Conservation (phyloP, 2,888 invertebrate genomes). For the Harpalus rufipes region DNA sequence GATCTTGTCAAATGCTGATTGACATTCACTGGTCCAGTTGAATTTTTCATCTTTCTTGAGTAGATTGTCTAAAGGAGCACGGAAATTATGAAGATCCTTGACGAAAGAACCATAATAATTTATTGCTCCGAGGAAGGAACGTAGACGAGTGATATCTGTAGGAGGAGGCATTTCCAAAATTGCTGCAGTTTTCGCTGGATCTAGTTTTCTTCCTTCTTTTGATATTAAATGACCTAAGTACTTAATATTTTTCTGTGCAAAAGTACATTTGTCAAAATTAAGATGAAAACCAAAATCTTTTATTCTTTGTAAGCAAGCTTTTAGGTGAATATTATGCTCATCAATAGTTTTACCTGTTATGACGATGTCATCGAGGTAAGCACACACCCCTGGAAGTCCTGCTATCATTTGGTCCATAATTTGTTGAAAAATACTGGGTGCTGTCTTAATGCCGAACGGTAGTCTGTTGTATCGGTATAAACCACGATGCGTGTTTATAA, state of each 20-base stretch:
- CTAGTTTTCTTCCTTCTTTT: constrained; percentile 58
- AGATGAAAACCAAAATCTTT: neutral
- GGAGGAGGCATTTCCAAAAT: constrained; percentile 1
- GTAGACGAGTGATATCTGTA: neutral
- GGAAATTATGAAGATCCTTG: constrained; percentile 5
- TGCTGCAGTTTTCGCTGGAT: constrained; percentile 39
- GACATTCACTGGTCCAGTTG: neutral
- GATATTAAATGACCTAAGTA: constrained; percentile 10
- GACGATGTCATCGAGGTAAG: constrained; percentile 68
- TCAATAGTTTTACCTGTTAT: constrained; percentile 70
- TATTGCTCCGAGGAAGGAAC: neutral
- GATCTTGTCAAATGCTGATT: constrained; percentile 42
- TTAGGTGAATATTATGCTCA: neutral
- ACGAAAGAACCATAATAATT: constrained; percentile 11
- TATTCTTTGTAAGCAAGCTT: neutral
- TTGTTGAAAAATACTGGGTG: no score
- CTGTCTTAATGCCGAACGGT: no score
- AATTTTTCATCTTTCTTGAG: neutral
- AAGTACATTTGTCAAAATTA: neutral
- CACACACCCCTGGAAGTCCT: constrained; percentile 33
- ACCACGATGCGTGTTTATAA: constrained; percentile 7
- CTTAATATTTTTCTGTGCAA: constrained; percentile 1
- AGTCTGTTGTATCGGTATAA: no score
- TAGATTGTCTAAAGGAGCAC: constrained; percentile 61
- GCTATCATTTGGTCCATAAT: no score